These are phyloP conservation scores for Drosophila ficusphila DNA, from an alignment of 1,140 invertebrate genomes.

Conservation along the genomic window DNA sequence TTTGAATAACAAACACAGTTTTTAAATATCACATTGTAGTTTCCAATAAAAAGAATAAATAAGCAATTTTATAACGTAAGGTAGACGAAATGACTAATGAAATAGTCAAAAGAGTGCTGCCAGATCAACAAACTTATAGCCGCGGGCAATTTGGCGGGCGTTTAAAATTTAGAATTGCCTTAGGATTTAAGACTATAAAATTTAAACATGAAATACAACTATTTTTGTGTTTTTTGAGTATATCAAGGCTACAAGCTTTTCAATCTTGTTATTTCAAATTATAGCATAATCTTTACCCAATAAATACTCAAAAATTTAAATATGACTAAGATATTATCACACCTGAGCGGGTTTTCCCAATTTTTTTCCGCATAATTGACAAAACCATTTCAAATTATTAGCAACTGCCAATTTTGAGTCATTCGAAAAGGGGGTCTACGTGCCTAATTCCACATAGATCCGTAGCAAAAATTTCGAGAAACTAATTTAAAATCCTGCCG, in stretches of 20 bases:
- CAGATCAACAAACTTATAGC: conserved; percentile 1
- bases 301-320: neutral
- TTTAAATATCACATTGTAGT: no score
- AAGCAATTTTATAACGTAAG: neutral
- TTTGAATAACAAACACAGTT: no score
- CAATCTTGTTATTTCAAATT: no score
- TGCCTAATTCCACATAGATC: conserved; percentile 53
- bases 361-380: conserved; percentile 34
- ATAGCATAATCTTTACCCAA: no score
- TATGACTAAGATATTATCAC: neutral
- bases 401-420: conserved; percentile 22
- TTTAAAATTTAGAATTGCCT: no score
- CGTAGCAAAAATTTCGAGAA: conserved; percentile 11
- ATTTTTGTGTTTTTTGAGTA: no score
- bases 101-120: conserved; percentile 5
- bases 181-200: no score
- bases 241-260: no score
- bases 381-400: conserved; percentile 13
- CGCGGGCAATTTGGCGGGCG: conserved; percentile 25
- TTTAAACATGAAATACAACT: conserved; percentile 4
- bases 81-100: neutral
- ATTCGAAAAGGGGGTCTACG: conserved; percentile 43
- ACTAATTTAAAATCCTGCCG: conserved; percentile 34
- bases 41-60: no score
- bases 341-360: conserved; percentile 8